Base-by-base conservation (phyloP, 2,797 vertebrate species). In the Peromyscus melanophrys region DNA sequence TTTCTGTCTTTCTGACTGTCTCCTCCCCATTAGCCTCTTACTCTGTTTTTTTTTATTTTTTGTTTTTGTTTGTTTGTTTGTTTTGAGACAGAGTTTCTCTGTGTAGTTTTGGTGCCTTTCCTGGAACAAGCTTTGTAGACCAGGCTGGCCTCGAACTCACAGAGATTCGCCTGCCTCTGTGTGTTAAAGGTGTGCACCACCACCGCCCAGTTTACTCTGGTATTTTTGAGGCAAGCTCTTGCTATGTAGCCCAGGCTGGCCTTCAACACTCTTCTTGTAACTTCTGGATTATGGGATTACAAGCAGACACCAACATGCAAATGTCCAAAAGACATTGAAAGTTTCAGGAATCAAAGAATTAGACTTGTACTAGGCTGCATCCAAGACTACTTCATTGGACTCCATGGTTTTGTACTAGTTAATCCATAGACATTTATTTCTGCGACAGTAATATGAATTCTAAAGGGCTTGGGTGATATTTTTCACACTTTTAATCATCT, bases 301-400 rank as follows among this genome's bases (percentile, higher is more conserved):
- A 27, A 63, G 31, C 31, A 89, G 23, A 13, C 8, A 49, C 21
- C 40, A 78, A 89, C 5, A 14, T 4, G 25, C 10, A 52, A 52
- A 52, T 52, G 52, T 77, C 9, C 88, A 89, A 80, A 71, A 78
- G 21, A 23, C 12, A 71, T 69, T 76, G 63, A 63, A 6, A 59
- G 16, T 59, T 94, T 88, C 46, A 94, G 21, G 14, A 89, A 57
- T 65, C 29, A 93, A 88, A 85, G 57, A 95, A 86, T 83, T 87
- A 91, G 67, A 91, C 3, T 19, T 92, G 12, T 84, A 65, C 90
- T 67, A 73, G 4, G 57, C 23, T 78, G 2, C 73, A 88, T 37
- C 25, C 34, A 69, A 77, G 37, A 92, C n/a, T 13, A 6, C 63
- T 55, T 75, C 49, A 65, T 43, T n/a, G 90, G 31, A 92, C 67